Evolutionary conservation across 64 coral and sea anemone genomes (phyloP).

Genomic region (Anthopleura sola): DNA sequence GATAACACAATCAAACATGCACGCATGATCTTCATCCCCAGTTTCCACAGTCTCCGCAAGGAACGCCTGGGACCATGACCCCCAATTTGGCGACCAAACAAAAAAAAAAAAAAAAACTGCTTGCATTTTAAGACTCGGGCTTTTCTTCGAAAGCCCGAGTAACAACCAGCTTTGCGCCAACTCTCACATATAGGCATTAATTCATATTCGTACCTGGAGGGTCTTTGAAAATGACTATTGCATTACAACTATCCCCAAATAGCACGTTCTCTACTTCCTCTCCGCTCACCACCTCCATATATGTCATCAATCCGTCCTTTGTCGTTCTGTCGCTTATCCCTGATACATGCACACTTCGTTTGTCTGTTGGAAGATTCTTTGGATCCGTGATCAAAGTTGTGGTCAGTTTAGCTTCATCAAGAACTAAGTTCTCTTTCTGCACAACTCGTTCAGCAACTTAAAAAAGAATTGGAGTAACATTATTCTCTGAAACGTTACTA

Average conservation of each 20-base stretch:
- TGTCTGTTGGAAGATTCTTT: neutral
- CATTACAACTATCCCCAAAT: neutral
- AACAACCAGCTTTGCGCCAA: too few species aligned
- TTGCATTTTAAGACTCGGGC: too few species aligned
- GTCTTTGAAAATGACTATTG: slow-evolving; percentile 4
- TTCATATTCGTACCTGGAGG: neutral
- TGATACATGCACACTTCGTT: neutral
- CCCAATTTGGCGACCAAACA: too few species aligned
- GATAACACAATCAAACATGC: too few species aligned
- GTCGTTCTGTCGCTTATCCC: slow-evolving; percentile 18
- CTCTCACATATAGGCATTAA: too few species aligned
- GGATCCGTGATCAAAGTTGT: neutral
- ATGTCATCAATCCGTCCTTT: slow-evolving; percentile 7
- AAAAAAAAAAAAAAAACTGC: too few species aligned
- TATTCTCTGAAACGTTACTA: too few species aligned
- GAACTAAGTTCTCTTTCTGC: neutral
- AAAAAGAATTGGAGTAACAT: too few species aligned
- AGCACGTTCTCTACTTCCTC: neutral
- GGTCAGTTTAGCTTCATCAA: neutral
- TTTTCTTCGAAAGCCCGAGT: too few species aligned
- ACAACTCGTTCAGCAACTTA: neutral
- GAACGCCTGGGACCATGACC: too few species aligned
- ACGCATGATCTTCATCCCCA: too few species aligned
- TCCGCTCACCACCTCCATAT: slow-evolving; percentile 40
- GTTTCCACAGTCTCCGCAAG: too few species aligned